A percentile compares a stretch with the other conserved stretches of the same genome.
Evolutionary conservation across 2,113 vertebrate species (phyloP).

Genomic region (Clinocottus analis): DNA sequence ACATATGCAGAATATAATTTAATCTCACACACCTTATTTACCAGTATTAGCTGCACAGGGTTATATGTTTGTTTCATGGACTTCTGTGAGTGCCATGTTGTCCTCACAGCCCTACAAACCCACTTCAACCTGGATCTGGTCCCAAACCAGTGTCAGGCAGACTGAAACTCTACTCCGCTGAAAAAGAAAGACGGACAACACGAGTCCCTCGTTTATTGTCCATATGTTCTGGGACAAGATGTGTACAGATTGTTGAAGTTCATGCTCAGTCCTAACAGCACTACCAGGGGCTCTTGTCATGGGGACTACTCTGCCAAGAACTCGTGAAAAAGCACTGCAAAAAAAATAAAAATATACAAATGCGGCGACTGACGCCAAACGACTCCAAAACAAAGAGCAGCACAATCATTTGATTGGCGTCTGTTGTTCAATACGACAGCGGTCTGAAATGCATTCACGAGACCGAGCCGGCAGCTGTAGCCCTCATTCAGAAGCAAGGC

Average conservation of each 20-base stretch:
- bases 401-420: conserved; percentile 9
- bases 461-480: conserved; percentile 45
- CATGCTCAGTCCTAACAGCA: conserved; percentile 69
- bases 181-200: conserved; percentile 55
- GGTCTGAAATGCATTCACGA: not conserved
- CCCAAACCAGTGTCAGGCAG: conserved; percentile 56
- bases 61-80: not conserved
- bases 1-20: not conserved
- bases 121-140: conserved; percentile 12
- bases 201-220: conserved; percentile 56
- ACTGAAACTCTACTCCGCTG: conserved; percentile 75
- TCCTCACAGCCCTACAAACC: not conserved
- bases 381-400: conserved; percentile 12
- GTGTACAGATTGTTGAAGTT: conserved; percentile 66
- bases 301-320: conserved; percentile 67
- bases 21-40: not conserved
- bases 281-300: conserved; percentile 74
- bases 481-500: conserved; percentile 74
- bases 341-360: too few species aligned
- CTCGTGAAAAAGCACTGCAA: conserved; percentile 24
- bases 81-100: conserved; percentile 2
- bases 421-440: not conserved
- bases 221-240: conserved; percentile 65
- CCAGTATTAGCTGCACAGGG: not conserved
- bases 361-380: conserved; percentile 16